Evolutionary conservation across 2,113 vertebrate species (phyloP), one percentile per base, ranked within the genome.

Genomic region (Nettapus auritus): DNA sequence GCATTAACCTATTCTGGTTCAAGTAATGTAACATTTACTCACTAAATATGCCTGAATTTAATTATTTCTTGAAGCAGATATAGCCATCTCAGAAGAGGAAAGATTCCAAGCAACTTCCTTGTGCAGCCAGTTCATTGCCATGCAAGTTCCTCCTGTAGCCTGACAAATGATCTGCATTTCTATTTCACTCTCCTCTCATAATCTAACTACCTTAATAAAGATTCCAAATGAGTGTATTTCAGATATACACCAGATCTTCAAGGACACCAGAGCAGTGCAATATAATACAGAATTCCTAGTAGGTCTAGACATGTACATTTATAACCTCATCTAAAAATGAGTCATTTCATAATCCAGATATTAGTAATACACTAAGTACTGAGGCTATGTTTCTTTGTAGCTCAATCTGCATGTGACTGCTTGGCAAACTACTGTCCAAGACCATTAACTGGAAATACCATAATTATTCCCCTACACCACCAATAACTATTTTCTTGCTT

Each of bases 401-500:
- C 20, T 77, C 59, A 84, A 36, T 50, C 52, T 95, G 29, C 6
- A 40, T 25, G 5, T 1, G 0, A 34, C 19, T 89, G 34, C 29
- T 42, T 59, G 10, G 71, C 33, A 95, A 92, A 82, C 22, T 53
- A 46, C 52, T 63, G 36, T 23, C 56, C 9, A 69, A 40, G 14
- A 53, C 40, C 44, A 90, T 79, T 88, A 80, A 74, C 57, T 67
- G 13, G 38, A 95, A 93, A 76, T 67, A 78, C 17, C 66, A 94
- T 66, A 93, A 94, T 97, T 68, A 82, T 9, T 89, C 42, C 67
- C 59, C 90, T 75, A 73, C 52, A 18, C 34, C 7, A 83, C 57
- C 62, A 91, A 90, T 84, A 96, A 46, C 79, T 86, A 69, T 71
- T 94, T 94, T 85, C 78, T 78, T 89, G 9, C 73, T 92, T 96